These are phyloP conservation scores for Phenacoccus solenopsis DNA, from an alignment of 1,140 invertebrate species.

Conservation along the genomic window DNA sequence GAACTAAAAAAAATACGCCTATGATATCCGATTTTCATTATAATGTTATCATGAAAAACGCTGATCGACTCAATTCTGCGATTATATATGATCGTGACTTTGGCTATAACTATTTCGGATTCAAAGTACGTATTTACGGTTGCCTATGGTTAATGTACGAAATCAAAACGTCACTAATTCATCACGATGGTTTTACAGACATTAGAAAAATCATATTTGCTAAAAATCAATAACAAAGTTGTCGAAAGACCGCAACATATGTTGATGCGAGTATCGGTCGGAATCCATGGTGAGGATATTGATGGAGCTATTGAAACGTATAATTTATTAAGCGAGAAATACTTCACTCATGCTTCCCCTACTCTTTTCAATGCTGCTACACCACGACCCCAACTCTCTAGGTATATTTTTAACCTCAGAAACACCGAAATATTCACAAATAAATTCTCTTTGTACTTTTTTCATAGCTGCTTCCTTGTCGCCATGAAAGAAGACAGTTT, in stretches of 20 bases:
- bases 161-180: background rate
- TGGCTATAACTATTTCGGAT: constrained; percentile 96
- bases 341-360: constrained; percentile 97
- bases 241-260: constrained; percentile 96
- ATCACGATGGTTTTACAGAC: constrained; percentile 57
- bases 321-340: constrained; percentile 85
- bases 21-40: constrained; percentile 78
- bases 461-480: constrained; percentile 73
- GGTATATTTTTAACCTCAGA: background rate
- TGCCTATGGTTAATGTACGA: background rate
- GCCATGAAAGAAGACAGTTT: constrained; percentile 95
- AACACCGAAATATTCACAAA: background rate
- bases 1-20: constrained; percentile 53
- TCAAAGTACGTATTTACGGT: constrained; percentile 50
- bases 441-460: background rate
- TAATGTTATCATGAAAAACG: constrained; percentile 74
- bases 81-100: constrained; percentile 98
- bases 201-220: constrained; percentile 83
- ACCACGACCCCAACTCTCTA: constrained; percentile 42
- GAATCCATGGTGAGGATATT: constrained; percentile 90
- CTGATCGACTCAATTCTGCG: constrained; percentile 78
- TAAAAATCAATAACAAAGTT: constrained; percentile 88
- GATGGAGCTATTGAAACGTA: constrained; percentile 92
- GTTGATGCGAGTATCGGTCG: constrained; percentile 94
- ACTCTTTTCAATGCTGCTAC: constrained; percentile 94